Percentiles rank a stretch among this genome's conserved stretches.
These are phyloP conservation scores for Drosophila setifemur DNA, from an alignment of 1,140 invertebrate species.

Conservation along the genomic window DNA sequence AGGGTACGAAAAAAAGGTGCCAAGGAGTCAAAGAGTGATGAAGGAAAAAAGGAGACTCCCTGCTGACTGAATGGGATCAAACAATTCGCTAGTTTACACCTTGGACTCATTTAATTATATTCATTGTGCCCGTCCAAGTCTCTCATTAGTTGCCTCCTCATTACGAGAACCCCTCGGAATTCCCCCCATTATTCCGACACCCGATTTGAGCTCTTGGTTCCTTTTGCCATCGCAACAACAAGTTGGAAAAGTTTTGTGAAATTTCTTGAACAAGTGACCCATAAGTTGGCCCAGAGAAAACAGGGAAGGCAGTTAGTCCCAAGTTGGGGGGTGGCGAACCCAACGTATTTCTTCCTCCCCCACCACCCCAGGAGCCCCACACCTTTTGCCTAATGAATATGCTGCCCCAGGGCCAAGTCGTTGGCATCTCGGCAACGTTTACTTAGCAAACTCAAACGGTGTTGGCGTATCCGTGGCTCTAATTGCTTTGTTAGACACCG, in stretches of 20 bases:
- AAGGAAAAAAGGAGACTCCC: no score
- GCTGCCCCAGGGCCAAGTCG: constrained; percentile 42
- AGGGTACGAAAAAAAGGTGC: constrained; percentile 24
- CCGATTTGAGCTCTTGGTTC: neutral
- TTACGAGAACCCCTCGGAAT: constrained; percentile 10
- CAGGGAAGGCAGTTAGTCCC: constrained; percentile 3
- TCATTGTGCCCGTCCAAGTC: constrained; percentile 58
- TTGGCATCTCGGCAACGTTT: constrained; percentile 39
- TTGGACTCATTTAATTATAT: constrained; percentile 79
- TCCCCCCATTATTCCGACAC: neutral
- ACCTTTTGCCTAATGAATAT: constrained; percentile 64
- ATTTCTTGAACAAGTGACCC: constrained; percentile 67
- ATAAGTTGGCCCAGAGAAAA: constrained; percentile 51
- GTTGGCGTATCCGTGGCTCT: constrained; percentile 65
- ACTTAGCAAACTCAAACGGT: constrained; percentile 59
- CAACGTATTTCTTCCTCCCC: no score
- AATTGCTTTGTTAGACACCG: constrained; percentile 77
- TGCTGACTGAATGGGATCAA: constrained; percentile 72
- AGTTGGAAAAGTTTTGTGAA: constrained; percentile 63
- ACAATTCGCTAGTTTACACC: constrained; percentile 80
- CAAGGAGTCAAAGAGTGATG: no score
- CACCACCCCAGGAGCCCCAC: neutral
- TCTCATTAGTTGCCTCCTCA: constrained; percentile 56
- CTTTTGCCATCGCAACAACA: constrained; percentile 32
- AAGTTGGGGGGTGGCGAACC: no score